phyloP scores from a whole-genome alignment of 1,140 invertebrate species.

The Scylla paramamosain region DNA sequence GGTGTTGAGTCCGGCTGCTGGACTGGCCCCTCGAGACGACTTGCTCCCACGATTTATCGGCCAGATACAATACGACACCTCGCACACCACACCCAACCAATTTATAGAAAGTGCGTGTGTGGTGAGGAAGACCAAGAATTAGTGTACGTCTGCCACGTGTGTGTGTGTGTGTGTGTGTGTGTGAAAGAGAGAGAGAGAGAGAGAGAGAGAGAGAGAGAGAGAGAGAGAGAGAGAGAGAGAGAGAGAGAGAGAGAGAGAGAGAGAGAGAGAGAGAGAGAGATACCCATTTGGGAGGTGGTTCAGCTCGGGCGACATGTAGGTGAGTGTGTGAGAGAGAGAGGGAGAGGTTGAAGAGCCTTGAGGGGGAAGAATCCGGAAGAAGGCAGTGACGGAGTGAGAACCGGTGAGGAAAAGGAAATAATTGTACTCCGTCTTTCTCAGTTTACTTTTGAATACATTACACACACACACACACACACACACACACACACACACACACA shows the following conservation, averaged over 20 bases:
- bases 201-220: background rate
- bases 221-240: background rate
- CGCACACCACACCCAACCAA: conserved; percentile 54
- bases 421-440: background rate
- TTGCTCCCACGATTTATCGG: conserved; percentile 73
- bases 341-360: background rate
- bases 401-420: background rate
- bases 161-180: conserved; percentile 11
- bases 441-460: background rate
- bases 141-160: conserved; percentile 32
- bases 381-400: background rate
- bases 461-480: background rate
- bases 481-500: no score
- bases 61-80: conserved; percentile 73
- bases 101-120: conserved; percentile 70
- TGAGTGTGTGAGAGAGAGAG: background rate
- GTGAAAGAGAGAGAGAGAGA: background rate
- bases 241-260: background rate
- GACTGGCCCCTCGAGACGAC: conserved; percentile 68
- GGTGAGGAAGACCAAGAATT: conserved; percentile 57
- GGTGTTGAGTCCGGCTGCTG: conserved; percentile 72
- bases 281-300: background rate
- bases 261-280: background rate
- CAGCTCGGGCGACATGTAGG: background rate
- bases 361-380: background rate